These are phyloP conservation scores for Parus major DNA, from an alignment of 2,113 vertebrate species.

Conservation along the genomic window DNA sequence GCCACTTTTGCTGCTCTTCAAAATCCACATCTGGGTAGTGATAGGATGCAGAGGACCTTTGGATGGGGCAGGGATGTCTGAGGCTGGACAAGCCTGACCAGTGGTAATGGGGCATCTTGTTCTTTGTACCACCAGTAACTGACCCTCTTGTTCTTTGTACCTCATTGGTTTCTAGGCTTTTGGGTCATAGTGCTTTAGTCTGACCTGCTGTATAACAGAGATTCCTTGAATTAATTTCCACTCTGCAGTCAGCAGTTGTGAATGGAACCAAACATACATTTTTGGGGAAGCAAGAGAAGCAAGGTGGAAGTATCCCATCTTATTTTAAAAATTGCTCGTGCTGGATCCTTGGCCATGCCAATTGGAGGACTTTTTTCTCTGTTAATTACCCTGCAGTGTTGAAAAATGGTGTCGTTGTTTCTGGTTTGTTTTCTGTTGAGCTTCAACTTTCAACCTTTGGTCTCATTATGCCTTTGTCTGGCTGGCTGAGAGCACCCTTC, in stretches of 20 bases:
- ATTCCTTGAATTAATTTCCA: neutral
- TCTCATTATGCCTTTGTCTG: constrained; percentile 39
- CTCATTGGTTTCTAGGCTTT: neutral
- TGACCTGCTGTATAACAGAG: neutral
- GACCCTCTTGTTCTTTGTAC: neutral
- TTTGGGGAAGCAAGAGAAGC: neutral
- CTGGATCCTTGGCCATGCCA: neutral
- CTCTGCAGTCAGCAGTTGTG: neutral
- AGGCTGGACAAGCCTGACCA: neutral
- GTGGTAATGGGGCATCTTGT: neutral
- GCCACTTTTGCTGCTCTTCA: neutral
- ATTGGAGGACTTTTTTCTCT: neutral
- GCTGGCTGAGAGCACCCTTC: constrained; percentile 15
- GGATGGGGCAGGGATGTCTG: neutral
- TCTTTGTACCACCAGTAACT: neutral
- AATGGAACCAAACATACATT: neutral
- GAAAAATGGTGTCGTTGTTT: neutral
- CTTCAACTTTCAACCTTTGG: constrained; percentile 59
- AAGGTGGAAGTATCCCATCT: neutral
- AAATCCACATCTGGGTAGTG: neutral
- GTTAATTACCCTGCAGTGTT: neutral
- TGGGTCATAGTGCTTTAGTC: neutral
- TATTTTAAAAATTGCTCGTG: neutral
- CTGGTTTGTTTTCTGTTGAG: neutral
- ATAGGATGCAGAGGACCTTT: neutral